Evolutionary conservation across 2,888 invertebrate genomes (phyloP).

Genomic region (Drosophila merina): DNA sequence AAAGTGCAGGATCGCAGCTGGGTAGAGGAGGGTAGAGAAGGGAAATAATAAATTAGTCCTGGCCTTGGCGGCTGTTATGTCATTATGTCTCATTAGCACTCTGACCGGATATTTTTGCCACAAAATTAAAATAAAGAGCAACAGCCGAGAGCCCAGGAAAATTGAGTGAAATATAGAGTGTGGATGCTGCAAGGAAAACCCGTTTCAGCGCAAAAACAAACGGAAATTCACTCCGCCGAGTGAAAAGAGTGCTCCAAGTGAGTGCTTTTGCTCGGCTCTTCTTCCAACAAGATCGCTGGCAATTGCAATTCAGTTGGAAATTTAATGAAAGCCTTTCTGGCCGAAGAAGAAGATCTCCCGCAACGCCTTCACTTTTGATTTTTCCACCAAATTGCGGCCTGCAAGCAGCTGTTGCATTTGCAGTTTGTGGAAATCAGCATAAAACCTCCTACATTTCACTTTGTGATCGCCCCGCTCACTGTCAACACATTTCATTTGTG

Average conservation of each 20-base stretch:
- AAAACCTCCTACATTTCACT: conserved; percentile 28
- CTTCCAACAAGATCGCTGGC: conserved; percentile 1
- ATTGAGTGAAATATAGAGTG: conserved; percentile 44
- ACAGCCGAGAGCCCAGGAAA: conserved; percentile 12
- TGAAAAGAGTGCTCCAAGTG: conserved; percentile 11
- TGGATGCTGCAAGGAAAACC: conserved; percentile 17
- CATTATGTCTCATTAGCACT: conserved; percentile 77
- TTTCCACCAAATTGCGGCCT: conserved; percentile 57
- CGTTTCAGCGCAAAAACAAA: conserved; percentile 33
- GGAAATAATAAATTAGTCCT: conserved; percentile 65
- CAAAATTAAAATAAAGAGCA: conserved; percentile 74
- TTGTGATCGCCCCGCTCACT: conserved; percentile 52
- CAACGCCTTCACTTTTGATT: conserved; percentile 73
- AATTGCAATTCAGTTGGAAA: conserved; percentile 20
- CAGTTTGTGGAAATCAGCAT: conserved; percentile 61
- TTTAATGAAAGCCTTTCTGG: conserved; percentile 42
- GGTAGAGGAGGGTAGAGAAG: neutral
- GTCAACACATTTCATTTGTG: conserved; percentile 70
- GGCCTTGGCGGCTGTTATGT: conserved; percentile 68
- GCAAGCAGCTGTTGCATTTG: conserved; percentile 60
- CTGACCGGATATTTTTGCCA: conserved; percentile 60
- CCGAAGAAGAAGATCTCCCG: conserved; percentile 53
- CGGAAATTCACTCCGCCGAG: conserved; percentile 32
- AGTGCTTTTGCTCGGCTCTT: conserved; percentile 30
- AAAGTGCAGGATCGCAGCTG: conserved; percentile 2